phyloP scores from a whole-genome alignment of 2,888 invertebrate species.

The Mythimna albipuncta region DNA sequence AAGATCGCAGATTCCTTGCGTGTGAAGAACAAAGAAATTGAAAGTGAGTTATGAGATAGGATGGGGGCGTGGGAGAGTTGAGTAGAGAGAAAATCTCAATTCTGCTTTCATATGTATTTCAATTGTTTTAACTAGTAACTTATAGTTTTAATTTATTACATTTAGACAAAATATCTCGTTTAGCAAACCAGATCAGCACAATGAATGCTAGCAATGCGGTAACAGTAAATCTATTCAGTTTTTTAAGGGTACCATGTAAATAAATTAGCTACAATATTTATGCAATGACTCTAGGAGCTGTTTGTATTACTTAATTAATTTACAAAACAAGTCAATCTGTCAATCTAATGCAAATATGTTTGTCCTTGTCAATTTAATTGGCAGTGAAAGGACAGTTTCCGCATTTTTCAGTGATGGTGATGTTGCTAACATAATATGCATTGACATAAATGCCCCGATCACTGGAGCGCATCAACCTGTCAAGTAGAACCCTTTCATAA shows the following conservation, averaged over 20 bases:
- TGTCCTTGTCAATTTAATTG: slow-evolving; percentile 14
- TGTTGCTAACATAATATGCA: slow-evolving; percentile 31
- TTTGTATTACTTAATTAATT: slow-evolving; percentile 4
- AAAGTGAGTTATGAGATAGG: too few species aligned
- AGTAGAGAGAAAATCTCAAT: too few species aligned
- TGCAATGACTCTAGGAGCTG: not conserved
- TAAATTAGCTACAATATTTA: not conserved
- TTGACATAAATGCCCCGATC: slow-evolving; percentile 28
- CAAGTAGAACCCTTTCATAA: slow-evolving; percentile 73
- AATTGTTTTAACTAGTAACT: too few species aligned
- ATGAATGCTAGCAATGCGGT: not conserved
- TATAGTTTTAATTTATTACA: too few species aligned
- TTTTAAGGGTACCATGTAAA: not conserved
- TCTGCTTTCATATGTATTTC: too few species aligned
- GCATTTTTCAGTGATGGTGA: slow-evolving; percentile 32
- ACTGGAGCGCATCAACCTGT: slow-evolving; percentile 57
- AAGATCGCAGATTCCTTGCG: too few species aligned
- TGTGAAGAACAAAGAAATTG: too few species aligned
- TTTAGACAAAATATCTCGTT: not conserved
- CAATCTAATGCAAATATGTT: slow-evolving; percentile 7
- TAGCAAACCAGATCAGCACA: not conserved
- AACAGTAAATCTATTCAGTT: not conserved
- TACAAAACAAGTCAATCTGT: not conserved
- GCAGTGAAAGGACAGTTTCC: slow-evolving; percentile 37
- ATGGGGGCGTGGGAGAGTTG: too few species aligned